Evolutionary conservation across 2,113 vertebrate genomes (phyloP).

Genomic region (Pterocles orientalis): DNA sequence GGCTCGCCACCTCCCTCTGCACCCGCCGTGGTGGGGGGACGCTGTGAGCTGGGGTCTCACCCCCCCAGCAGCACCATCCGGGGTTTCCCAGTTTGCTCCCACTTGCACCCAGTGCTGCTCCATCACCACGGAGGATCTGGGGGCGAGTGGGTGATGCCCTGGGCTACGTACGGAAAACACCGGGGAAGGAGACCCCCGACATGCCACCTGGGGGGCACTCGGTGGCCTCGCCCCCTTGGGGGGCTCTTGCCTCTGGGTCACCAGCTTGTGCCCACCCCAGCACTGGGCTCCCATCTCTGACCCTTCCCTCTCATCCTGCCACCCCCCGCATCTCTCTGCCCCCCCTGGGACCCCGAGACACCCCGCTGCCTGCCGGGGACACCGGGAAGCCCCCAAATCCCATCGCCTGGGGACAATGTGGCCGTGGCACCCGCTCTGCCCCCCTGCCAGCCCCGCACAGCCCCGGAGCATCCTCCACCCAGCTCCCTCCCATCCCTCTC

Average conservation of each 20-base stretch:
- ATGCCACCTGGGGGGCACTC: rapidly evolving
- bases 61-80: rapidly evolving
- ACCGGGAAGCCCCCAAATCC: rapidly evolving
- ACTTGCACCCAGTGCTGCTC: neutral
- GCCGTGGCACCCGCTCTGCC: rapidly evolving
- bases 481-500: neutral
- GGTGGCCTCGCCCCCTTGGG: rapidly evolving
- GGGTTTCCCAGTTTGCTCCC: neutral
- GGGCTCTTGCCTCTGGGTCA: neutral
- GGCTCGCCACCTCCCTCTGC: neutral
- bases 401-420: rapidly evolving
- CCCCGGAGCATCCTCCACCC: neutral
- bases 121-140: neutral
- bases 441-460: rapidly evolving
- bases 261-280: neutral
- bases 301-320: neutral
- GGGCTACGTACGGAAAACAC: neutral
- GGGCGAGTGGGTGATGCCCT: no score
- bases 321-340: neutral
- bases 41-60: neutral
- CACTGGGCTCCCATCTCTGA: neutral
- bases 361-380: neutral
- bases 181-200: neutral
- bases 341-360: neutral
- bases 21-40: neutral